A percentile compares a stretch with the other conserved stretches of the same genome.
Evolutionary conservation across 35 echinoderm and acorn worm genomes (phyloP).

Genomic region (Heliocidaris erythrogramma): DNA sequence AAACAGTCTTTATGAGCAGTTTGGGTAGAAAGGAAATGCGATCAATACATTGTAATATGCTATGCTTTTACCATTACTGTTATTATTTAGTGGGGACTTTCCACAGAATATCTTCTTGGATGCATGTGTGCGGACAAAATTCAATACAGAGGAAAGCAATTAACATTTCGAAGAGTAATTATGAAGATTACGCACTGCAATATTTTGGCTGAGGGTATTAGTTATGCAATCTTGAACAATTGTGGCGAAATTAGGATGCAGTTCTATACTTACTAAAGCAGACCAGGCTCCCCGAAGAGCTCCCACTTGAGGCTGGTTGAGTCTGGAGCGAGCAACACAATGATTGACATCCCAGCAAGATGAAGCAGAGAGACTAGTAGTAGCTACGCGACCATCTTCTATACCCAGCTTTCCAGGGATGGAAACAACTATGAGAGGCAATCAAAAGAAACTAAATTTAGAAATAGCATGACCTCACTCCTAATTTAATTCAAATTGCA

Average conservation of each 20-base stretch:
- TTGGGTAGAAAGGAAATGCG: no score
- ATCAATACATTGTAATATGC: no score
- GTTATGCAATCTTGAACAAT: neutral
- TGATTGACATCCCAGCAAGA: neutral
- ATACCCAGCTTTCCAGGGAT: slow-evolving; percentile 11
- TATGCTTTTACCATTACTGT: no score
- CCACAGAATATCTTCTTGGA: no score
- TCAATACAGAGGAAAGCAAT: no score
- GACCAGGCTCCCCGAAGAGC: neutral
- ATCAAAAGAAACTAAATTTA: neutral
- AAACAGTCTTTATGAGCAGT: no score
- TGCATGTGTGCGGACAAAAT: no score
- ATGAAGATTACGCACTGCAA: no score
- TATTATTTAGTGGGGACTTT: no score
- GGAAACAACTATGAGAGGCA: neutral
- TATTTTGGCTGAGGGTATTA: neutral
- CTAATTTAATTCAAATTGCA: no score
- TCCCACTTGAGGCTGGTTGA: slow-evolving; percentile 4
- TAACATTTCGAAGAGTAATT: no score
- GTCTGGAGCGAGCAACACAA: slow-evolving; percentile 15
- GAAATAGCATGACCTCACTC: no score
- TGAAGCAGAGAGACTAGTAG: neutral
- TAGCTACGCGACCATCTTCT: neutral
- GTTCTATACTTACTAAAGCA: neutral
- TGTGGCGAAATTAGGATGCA: neutral